A percentile compares a stretch with the other conserved stretches of the same genome.
Conservation (phyloP, 2,113 vertebrate genomes). For the Halcyon malimbica region DNA sequence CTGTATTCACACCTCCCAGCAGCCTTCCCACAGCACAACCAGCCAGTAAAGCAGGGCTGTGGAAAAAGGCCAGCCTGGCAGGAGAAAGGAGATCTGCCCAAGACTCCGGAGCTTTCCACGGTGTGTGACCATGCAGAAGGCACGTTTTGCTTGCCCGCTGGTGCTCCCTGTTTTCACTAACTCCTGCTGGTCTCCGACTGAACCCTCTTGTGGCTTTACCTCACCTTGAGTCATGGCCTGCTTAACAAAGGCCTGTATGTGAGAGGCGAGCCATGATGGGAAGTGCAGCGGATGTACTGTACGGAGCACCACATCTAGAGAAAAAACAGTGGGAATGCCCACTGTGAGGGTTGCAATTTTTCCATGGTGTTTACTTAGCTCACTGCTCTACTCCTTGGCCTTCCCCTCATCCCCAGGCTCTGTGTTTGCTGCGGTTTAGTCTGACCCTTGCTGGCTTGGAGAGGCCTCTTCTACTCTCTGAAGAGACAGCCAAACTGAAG, state of each 20-base stretch:
- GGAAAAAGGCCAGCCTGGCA: neutral
- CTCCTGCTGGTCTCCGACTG: neutral
- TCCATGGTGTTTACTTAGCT: neutral
- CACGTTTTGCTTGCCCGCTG: neutral
- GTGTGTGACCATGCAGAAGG: neutral
- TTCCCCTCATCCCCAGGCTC: neutral
- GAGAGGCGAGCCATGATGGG: neutral
- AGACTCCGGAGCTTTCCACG: neutral
- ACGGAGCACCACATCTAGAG: neutral
- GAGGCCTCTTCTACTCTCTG: neutral
- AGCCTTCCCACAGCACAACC: neutral
- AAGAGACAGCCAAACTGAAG: neutral
- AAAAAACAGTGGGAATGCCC: neutral
- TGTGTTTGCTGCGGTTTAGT: constrained; percentile 8
- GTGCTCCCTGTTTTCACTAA: neutral
- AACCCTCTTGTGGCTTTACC: neutral
- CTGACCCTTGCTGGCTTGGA: neutral
- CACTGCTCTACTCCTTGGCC: neutral
- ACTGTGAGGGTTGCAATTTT: neutral
- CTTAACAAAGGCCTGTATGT: neutral
- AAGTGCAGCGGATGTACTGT: neutral
- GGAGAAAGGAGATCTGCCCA: neutral
- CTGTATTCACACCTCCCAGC: neutral
- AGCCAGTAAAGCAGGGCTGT: neutral
- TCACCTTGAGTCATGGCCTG: neutral